These are phyloP conservation scores for Astropecten irregularis DNA, from an alignment of 53 echinoderm and acorn worm genomes.

Conservation along the genomic window DNA sequence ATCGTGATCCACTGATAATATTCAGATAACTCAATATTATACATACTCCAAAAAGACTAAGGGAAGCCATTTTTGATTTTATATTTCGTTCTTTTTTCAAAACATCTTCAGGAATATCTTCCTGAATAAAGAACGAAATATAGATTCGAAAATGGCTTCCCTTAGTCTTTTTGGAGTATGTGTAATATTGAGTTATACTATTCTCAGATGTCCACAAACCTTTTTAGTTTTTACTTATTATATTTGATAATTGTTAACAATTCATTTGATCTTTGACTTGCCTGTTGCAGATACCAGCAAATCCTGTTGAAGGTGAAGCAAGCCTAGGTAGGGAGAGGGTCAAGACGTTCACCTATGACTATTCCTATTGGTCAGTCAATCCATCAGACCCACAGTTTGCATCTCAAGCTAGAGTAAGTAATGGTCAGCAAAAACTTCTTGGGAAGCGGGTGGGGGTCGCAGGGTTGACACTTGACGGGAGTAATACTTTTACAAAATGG, in stretches of 20 bases:
- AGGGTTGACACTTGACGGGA: no score
- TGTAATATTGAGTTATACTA: background rate
- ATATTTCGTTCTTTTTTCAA: no score
- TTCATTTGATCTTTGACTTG: no score
- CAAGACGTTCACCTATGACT: constrained; percentile 93
- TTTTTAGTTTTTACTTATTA: background rate
- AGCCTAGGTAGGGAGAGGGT: constrained; percentile 81
- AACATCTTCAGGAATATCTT: no score
- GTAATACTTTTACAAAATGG: background rate
- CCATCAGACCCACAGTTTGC: constrained; percentile 84
- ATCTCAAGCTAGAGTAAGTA: constrained; percentile 85
- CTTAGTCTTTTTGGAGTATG: no score
- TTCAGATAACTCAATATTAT: no score
- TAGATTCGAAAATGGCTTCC: no score
- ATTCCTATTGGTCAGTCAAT: constrained; percentile 97
- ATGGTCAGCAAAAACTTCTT: background rate
- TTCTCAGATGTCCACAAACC: background rate
- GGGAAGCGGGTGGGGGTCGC: background rate
- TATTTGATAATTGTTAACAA: no score
- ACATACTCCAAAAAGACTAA: no score
- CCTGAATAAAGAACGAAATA: no score
- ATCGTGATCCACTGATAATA: no score
- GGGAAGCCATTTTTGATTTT: no score
- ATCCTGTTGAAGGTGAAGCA: constrained; percentile 19
- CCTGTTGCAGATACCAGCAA: constrained; percentile 75